Conservation (phyloP, 2,113 vertebrate species). For the Anser cygnoides region DNA sequence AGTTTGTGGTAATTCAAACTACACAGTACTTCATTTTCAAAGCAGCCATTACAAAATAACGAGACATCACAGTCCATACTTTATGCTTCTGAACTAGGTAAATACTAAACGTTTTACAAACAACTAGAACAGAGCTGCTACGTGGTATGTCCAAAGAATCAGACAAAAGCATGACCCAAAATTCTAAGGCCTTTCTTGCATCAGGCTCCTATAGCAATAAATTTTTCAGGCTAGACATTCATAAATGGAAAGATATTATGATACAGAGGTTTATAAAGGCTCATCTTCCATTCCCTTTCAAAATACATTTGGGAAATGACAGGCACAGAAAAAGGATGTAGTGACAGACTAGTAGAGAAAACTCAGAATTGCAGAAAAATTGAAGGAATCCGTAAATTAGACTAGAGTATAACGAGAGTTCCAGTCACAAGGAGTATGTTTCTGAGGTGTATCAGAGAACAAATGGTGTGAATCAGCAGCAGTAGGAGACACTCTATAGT, state of each 20-base stretch:
- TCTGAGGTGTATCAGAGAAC: neutral
- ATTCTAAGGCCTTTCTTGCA: neutral
- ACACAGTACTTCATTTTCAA: neutral
- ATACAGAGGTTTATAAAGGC: neutral
- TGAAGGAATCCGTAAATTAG: neutral
- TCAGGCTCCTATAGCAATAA: neutral
- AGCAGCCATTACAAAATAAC: neutral
- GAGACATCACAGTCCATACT: accelerated
- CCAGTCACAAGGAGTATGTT: neutral
- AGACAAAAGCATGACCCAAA: neutral
- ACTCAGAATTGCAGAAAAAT: neutral
- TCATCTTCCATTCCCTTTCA: neutral
- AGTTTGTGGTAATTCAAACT: neutral
- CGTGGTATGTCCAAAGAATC: neutral
- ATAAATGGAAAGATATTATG: neutral
- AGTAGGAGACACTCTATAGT: neutral
- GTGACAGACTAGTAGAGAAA: neutral
- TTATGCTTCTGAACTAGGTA: neutral
- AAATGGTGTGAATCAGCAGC: neutral
- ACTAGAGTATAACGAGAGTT: neutral
- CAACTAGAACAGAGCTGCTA: neutral
- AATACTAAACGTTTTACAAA: neutral
- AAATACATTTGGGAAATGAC: neutral
- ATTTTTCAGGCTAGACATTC: neutral
- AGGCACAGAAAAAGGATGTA: neutral